phyloP scores from a whole-genome alignment of 1,140 invertebrate genomes.

The Drosophila sechellia region DNA sequence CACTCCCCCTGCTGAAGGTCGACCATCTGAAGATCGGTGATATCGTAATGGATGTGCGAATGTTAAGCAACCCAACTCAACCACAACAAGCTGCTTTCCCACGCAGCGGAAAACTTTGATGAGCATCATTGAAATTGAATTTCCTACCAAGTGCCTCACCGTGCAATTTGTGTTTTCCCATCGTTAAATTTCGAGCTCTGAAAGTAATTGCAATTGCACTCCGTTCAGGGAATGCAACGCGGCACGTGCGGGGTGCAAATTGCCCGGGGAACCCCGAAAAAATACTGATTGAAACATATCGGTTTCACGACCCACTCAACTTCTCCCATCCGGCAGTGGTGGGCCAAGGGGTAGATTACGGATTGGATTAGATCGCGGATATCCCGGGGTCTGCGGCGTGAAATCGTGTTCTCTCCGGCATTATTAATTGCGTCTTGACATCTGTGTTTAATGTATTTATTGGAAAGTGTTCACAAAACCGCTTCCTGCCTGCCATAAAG shows the following conservation, averaged over 20 bases:
- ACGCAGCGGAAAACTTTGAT: conserved; percentile 40
- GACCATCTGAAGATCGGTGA: conserved; percentile 16
- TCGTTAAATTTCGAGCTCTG: conserved; percentile 62
- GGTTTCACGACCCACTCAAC: conserved; percentile 31
- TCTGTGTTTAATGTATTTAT: too few relatives aligned
- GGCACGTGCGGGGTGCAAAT: conserved; percentile 74
- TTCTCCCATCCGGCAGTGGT: not conserved
- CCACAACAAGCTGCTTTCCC: conserved; percentile 63
- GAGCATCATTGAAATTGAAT: conserved; percentile 61
- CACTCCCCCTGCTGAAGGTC: conserved; percentile 36
- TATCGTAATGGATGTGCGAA: not conserved
- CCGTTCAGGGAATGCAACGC: not conserved
- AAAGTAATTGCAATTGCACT: conserved; percentile 73
- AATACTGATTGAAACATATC: conserved; percentile 70
- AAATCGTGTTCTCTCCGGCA: too few relatives aligned
- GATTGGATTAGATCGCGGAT: conserved; percentile 25
- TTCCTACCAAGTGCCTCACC: conserved; percentile 8
- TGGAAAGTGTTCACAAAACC: too few relatives aligned
- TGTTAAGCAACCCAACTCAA: conserved; percentile 29
- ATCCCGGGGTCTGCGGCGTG: too few relatives aligned
- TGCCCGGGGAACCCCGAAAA: conserved; percentile 17
- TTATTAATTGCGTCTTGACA: too few relatives aligned
- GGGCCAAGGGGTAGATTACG: conserved; percentile 54
- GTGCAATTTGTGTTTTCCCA: conserved; percentile 59
- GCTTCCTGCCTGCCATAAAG: too few relatives aligned